These are phyloP conservation scores for Caenorhabditis plicata DNA, from an alignment of 2,888 invertebrate species.

Conservation along the genomic window DNA sequence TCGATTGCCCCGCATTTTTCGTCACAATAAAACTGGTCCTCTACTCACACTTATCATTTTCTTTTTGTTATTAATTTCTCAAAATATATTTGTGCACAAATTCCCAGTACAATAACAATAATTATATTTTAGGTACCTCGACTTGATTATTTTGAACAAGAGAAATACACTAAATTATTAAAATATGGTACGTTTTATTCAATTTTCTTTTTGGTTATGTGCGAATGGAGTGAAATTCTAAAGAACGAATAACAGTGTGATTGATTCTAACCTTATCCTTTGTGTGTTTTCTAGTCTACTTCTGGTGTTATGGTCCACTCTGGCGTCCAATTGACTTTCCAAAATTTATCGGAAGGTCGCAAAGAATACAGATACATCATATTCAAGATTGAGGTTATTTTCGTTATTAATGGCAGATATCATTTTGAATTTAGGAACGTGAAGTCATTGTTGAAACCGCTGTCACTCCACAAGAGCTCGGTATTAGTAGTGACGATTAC, in stretches of 20 bases:
- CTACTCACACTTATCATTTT: no score
- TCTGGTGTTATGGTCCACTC: constrained; percentile 65
- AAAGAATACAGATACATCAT: constrained; percentile 65
- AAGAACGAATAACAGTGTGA: constrained; percentile 5
- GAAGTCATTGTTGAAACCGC: constrained; percentile 65
- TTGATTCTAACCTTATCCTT: constrained; percentile 14
- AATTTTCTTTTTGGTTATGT: no score
- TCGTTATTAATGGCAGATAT: neutral
- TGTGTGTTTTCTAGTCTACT: constrained; percentile 49
- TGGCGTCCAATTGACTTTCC: constrained; percentile 65
- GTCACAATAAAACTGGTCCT: no score
- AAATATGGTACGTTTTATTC: no score
- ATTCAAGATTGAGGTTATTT: constrained; percentile 63
- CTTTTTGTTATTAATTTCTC: no score
- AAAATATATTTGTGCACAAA: no score
- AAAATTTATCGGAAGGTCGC: constrained; percentile 63
- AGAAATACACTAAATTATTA: no score
- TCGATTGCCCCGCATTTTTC: no score
- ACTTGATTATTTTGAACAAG: no score
- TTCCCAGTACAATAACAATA: no score
- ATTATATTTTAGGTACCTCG: no score
- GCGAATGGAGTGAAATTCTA: neutral
- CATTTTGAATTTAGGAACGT: constrained; percentile 48
- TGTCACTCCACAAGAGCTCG: constrained; percentile 58
- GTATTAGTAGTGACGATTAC: constrained; percentile 57